Evolutionary conservation across 2,113 vertebrate genomes (phyloP).

Genomic region (Marmota monax): DNA sequence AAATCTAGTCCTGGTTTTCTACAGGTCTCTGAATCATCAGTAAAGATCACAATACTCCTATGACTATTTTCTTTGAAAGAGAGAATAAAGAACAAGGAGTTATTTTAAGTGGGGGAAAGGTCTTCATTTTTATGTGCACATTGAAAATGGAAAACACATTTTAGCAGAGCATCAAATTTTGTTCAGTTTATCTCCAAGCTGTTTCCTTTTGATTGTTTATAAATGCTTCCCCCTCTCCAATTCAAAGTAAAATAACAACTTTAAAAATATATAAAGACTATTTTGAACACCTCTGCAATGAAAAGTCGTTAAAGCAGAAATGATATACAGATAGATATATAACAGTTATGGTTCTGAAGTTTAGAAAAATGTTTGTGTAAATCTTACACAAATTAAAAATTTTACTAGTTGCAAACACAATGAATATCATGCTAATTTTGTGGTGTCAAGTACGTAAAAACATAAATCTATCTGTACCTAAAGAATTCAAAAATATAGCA

Average conservation of each 20-base stretch:
- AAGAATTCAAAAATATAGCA: slow-evolving; percentile 45
- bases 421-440: slow-evolving; percentile 20
- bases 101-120: not conserved
- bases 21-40: slow-evolving; percentile 13
- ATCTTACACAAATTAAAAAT: slow-evolving; percentile 24
- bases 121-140: slow-evolving; percentile 26
- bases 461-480: slow-evolving; percentile 35
- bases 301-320: slow-evolving; percentile 26
- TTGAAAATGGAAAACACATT: slow-evolving; percentile 37
- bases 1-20: slow-evolving; percentile 45
- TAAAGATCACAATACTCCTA: slow-evolving; percentile 32
- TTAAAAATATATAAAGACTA: slow-evolving; percentile 48
- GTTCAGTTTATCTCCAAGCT: not conserved
- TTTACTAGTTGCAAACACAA: not conserved
- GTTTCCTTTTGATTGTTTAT: slow-evolving; percentile 35
- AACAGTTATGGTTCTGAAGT: not conserved
- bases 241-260: slow-evolving; percentile 47
- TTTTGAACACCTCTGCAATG: slow-evolving; percentile 11
- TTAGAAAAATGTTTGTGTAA: slow-evolving; percentile 9
- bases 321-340: not conserved
- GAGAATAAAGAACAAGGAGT: slow-evolving; percentile 10
- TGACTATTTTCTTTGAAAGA: slow-evolving; percentile 30
- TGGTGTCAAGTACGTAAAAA: slow-evolving; percentile 33
- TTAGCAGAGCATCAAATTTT: slow-evolving; percentile 36
- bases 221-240: not conserved